Percentiles rank a stretch among this genome's conserved stretches.
Conservation (phyloP, 2,888 invertebrate genomes). For the Drosophila niveifrons region DNA sequence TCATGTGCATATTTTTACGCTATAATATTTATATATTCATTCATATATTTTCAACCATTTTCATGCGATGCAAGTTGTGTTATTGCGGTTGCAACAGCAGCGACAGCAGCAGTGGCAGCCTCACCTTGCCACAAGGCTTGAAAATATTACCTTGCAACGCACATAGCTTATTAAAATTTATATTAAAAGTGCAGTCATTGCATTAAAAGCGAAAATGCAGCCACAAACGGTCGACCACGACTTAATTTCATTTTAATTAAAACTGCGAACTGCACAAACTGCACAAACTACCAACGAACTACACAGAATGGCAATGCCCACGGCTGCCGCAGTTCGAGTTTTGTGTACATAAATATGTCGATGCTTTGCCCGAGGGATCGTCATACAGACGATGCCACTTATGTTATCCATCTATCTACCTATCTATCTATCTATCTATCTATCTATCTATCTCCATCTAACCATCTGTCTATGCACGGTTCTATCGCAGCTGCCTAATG, state of each 20-base stretch:
- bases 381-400: neutral
- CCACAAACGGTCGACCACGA: constrained; percentile 46
- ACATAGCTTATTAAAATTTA: constrained; percentile 57
- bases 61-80: constrained; percentile 7
- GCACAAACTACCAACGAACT: constrained; percentile 2
- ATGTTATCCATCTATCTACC: constrained; percentile 7
- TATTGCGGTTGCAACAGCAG: constrained; percentile 19
- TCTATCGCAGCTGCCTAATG: constrained; percentile 56
- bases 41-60: neutral
- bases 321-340: constrained; percentile 10
- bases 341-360: constrained; percentile 41
- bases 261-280: constrained; percentile 56
- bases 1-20: neutral
- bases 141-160: constrained; percentile 37
- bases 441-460: constrained; percentile 2
- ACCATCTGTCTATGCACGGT: neutral
- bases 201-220: constrained; percentile 47
- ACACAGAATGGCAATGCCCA: constrained; percentile 6
- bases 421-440: constrained; percentile 3
- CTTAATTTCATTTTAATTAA: constrained; percentile 81
- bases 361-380: constrained; percentile 28
- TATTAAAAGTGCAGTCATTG: constrained; percentile 57
- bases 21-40: neutral
- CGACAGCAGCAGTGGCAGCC: constrained; percentile 8
- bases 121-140: neutral